Percentiles rank a stretch among this genome's conserved stretches.
phyloP scores from a whole-genome alignment of 1,140 invertebrate genomes.

The Apis dorsata region DNA sequence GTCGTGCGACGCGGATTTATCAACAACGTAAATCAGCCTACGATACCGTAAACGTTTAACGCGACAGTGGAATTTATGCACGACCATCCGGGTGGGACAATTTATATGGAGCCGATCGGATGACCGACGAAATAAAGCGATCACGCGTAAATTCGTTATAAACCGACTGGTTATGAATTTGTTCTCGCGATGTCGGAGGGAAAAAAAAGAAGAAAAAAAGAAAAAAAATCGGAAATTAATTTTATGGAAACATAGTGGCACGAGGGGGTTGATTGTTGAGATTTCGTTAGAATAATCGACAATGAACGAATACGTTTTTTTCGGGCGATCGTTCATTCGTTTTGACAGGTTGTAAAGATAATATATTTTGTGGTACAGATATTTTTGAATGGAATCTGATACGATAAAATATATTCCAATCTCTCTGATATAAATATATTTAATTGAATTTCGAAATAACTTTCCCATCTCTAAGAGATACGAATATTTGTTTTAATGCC shows the following conservation, averaged over 20 bases:
- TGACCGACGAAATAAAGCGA: conserved; percentile 33
- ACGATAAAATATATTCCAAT: not conserved
- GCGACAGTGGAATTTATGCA: conserved; percentile 36
- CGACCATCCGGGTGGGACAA: conserved; percentile 22
- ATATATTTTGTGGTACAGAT: not conserved
- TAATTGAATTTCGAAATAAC: not conserved
- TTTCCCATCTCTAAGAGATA: not conserved
- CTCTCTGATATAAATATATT: not conserved
- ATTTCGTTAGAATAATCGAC: conserved; percentile 5
- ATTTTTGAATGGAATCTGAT: not conserved
- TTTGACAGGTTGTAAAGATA: not conserved
- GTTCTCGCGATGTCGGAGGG: no score
- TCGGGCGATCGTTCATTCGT: not conserved
- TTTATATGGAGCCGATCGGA: conserved; percentile 40
- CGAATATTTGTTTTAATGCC: no score
- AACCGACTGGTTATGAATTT: conserved; percentile 35
- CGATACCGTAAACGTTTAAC: conserved; percentile 41
- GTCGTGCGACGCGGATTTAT: conserved; percentile 10
- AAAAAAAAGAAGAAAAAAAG: not conserved
- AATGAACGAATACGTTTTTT: no score
- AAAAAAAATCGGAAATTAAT: conserved; percentile 24
- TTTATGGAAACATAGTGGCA: conserved; percentile 7
- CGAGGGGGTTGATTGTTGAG: not conserved
- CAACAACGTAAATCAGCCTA: conserved; percentile 36
- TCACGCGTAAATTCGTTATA: conserved; percentile 45